Evolutionary conservation across 1,140 invertebrate genomes (phyloP), one percentile per base, ranked within the genome.

Genomic region (Bombus vancouverensis): DNA sequence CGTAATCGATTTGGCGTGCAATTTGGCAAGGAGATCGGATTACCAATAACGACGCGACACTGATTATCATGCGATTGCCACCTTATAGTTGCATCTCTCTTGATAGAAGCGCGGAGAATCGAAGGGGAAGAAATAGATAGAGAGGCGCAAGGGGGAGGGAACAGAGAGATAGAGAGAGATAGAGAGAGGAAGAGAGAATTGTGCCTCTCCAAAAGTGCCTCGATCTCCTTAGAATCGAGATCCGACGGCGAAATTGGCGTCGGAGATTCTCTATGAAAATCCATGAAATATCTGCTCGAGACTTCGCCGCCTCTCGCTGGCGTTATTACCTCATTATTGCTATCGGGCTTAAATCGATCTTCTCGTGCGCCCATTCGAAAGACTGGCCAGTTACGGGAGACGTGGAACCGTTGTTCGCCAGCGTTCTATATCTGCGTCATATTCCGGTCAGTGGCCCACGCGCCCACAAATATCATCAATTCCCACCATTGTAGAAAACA

Each of bases 11-110:
- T 90, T 81, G 74, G 66, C 68, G 85, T 72, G 84, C 88, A 87
- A 90, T 90, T 90, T 85, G 89, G 88, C 85, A 89, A 87, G 88
- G 89, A 90, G 87, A 90, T 90, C 88, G 89, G 85, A 90, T 89
- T 90, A 89, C 88, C 89, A 90, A 90, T 90, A 90, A 87, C 89
- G 88, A 89, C 71, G 85, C 88, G 88, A 89, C 89, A 76, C 89
- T 89, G 88, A 90, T 90, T 90, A 90, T 89, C 85, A 89, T 87
- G 85, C 89, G 89, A 90, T 87, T 90, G 85, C 85, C 89, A 89
- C 88, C 89, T 89, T 84, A 82, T 77, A 81, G 84, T 32, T 25
- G 73, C 73, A 34, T 68, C 80, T 66, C 39, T 47, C n/a, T 6
- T 44, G 25, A n/a, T 59, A 22, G 32, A 72, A 68, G 28, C 42